Base-by-base conservation (phyloP, 92 coral and sea anemone species). In the Phenganax stokvisi region DNA sequence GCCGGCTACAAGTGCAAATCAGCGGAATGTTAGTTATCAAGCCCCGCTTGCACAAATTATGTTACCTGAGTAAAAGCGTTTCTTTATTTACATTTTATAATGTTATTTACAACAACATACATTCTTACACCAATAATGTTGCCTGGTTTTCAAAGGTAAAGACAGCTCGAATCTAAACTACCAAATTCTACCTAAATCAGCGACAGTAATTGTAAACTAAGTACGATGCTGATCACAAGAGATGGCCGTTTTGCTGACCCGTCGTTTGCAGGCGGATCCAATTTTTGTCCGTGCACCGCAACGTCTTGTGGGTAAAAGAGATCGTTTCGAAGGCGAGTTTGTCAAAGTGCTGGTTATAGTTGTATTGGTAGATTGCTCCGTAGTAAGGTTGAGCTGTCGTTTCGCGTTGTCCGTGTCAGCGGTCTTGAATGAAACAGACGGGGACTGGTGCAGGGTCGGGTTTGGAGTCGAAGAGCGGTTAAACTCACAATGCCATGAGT, bases 271-370 rank as follows among this genome's bases (percentile, higher is more conserved):
- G 47, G 91, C 81, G 54, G 88, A 89, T 11, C 97, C 97, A 11
- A 89, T 61, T 63, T 69, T 91, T n/a, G 97, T 93, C 8, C 68
- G 84, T 57, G 92, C 96, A 13, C 90, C 90, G 69, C 97, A 93
- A 27, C 92, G 91, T 81, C 74, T 87, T 11, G 69, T 57, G 28
- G 47, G 2, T 9, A 44, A 53, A 11, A 76, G 70, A 31, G 60
- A 54, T 69, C 94, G 91, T 27, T 76, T 81, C 13, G 78, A 72
- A 12, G 92, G 89, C 31, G 90, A 72, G 12, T 70, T 57, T 54
- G 83, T 71, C 16, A 65, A 54, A 28, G 85, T 72, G 13, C 76
- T 77, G 6, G 87, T 80, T 64, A 85, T 85, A 7, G 93, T 91
- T 37, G 90, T 84, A 53, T 68, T 68, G 75, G 87, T 56, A 8